Evolutionary conservation across 2,113 vertebrate species (phyloP), one percentile per base, ranked within the genome.

Genomic region (Microtus oregoni): DNA sequence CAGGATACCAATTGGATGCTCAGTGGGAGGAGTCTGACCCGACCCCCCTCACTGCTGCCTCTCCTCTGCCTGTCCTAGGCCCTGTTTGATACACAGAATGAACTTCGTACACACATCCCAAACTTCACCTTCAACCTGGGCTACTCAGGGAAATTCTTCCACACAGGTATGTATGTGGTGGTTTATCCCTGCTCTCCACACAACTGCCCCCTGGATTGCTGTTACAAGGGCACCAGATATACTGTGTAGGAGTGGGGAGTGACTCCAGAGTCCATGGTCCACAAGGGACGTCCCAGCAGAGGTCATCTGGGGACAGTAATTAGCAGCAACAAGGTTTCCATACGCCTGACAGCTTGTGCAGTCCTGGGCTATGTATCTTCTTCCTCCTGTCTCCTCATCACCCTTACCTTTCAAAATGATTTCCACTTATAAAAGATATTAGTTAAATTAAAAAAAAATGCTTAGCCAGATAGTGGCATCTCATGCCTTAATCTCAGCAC

Each of bases 41-140:
- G 65, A 75, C 92, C 50, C 41, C 20, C 63, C 47, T 94, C 47
- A 95, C 35, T 30, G 7, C 24, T 73, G 30, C 38, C 63, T 61
- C 95, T 55, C 32, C 55, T 85, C 24, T 90, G 90, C 55, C 89
- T 14, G 0, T 93, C 79, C 82, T 97, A 99, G 99, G 99, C 99
- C 24, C 98, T 99, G 97, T 99, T 99, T 41, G 98, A 99, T 98
- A 99, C 99, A 0, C 99, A 99, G 98, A 99, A 99, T 0, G 99
- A 99, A 97, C 98, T 99, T 88, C 99, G 99, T 72, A 98, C 98
- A 94, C 99, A 99, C 96, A 99, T 99, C 98, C 99, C 99, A 2
- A 99, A 99, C 98, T 99, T 99, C 98, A 99, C 99, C 97, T 99
- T 99, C 99, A 99, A 99, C 98, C 99, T 99, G 98, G 99, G 99